phyloP scores from a whole-genome alignment of 2,888 invertebrate species.

The Allacma fusca region DNA sequence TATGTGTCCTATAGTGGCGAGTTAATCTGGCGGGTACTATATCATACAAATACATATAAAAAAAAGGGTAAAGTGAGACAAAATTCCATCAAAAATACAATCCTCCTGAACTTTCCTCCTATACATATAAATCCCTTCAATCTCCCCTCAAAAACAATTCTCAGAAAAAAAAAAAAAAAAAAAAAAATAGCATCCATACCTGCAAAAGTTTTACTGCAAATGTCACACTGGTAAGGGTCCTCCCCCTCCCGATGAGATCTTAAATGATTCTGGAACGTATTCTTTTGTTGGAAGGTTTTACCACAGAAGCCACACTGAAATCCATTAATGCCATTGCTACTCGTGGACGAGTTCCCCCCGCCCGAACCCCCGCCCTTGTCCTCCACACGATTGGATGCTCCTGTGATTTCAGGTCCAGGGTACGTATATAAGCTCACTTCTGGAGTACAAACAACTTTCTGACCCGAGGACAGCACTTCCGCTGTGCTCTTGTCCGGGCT shows the following conservation, averaged over 20 bases:
- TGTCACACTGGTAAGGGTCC: constrained; percentile 87
- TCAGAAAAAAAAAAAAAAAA: not conserved
- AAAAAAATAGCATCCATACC: constrained; percentile 47
- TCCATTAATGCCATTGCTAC: constrained; percentile 59
- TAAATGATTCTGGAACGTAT: constrained; percentile 76
- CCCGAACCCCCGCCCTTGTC: constrained; percentile 43
- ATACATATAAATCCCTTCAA: no score
- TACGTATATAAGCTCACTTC: constrained; percentile 62
- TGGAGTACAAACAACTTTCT: constrained; percentile 62
- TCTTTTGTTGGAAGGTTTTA: constrained; percentile 78
- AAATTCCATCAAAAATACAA: no score
- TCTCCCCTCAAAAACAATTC: no score
- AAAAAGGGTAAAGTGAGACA: not conserved
- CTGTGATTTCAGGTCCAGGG: constrained; percentile 50
- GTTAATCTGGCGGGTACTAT: constrained; percentile 81
- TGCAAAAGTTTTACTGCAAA: constrained; percentile 89
- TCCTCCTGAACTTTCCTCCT: no score
- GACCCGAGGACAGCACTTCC: constrained; percentile 39
- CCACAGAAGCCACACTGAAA: constrained; percentile 77
- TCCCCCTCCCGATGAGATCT: constrained; percentile 68
- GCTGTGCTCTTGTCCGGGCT: constrained; percentile 19
- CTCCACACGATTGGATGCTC: constrained; percentile 43
- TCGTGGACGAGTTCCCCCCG: not conserved
- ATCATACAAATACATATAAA: not conserved
- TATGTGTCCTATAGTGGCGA: constrained; percentile 88